These are phyloP conservation scores for Colletes collaris DNA, from an alignment of 2,888 invertebrate genomes.

Conservation along the genomic window DNA sequence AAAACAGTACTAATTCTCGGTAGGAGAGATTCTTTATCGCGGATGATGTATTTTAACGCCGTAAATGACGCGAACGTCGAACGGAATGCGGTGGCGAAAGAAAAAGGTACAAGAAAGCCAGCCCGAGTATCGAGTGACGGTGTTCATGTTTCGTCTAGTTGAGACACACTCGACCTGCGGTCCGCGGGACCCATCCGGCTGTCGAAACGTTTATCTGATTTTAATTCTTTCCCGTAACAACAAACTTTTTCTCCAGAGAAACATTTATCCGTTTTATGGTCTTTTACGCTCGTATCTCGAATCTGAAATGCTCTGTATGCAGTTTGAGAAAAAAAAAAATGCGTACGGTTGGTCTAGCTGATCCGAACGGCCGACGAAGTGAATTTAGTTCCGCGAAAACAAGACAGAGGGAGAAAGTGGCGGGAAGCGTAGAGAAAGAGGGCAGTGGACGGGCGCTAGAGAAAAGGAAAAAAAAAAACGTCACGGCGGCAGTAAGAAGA, in stretches of 20 bases:
- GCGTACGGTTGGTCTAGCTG: conserved; percentile 2
- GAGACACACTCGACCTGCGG: no score
- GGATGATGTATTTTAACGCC: conserved; percentile 29
- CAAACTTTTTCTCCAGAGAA: no score
- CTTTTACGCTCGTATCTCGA: no score
- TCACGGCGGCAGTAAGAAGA: conserved; percentile 57
- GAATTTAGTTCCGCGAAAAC: conserved; percentile 37
- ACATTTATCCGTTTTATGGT: no score
- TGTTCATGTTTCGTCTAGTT: conserved; percentile 41
- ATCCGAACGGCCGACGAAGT: conserved; percentile 5
- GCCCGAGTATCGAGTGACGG: not conserved
- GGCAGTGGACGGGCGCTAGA: conserved; percentile 16
- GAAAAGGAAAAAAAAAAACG: conserved; percentile 22
- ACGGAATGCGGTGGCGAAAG: conserved; percentile 23
- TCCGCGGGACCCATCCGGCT: not conserved
- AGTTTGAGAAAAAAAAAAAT: no score
- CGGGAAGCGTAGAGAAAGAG: conserved; percentile 13
- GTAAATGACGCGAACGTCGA: conserved; percentile 6
- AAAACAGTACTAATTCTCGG: conserved; percentile 18
- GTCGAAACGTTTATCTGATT: no score
- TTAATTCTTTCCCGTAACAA: no score
- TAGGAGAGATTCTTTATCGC: conserved; percentile 19
- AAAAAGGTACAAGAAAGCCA: not conserved
- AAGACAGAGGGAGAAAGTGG: conserved; percentile 18
- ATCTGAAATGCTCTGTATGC: no score